Conservation (phyloP, 2,113 vertebrate species). For the Myodes glareolus region DNA sequence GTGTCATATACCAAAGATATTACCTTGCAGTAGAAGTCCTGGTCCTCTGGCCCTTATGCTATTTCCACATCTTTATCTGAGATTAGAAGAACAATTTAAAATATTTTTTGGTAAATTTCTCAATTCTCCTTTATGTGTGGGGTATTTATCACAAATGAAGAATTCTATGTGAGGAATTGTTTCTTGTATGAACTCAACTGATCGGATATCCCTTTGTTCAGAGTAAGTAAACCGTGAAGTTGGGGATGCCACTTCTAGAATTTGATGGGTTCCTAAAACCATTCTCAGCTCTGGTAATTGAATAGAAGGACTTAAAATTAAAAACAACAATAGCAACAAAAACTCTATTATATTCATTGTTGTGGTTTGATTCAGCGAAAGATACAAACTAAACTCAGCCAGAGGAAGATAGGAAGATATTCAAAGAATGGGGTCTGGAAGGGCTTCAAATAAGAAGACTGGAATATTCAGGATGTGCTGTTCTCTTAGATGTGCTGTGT, state of each 20-base stretch:
- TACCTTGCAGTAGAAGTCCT: no score
- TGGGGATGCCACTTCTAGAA: background rate
- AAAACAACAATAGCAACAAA: background rate
- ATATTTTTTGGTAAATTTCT: background rate
- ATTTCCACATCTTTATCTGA: no score
- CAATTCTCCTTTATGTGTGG: background rate
- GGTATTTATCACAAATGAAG: background rate
- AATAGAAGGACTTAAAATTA: background rate
- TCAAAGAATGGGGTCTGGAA: background rate
- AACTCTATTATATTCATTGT: background rate
- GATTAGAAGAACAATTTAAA: background rate
- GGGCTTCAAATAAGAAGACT: background rate
- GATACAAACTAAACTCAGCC: background rate
- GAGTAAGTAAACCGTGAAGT: background rate
- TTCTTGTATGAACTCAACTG: constrained; percentile 24
- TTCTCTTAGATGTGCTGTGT: background rate
- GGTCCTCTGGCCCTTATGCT: no score
- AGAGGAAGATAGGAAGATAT: background rate
- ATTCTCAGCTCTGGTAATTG: background rate
- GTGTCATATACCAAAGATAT: background rate
- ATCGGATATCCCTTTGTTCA: background rate
- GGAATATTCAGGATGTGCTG: background rate
- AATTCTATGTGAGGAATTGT: background rate
- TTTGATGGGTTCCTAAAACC: background rate
- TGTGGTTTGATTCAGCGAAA: background rate